phyloP scores from a whole-genome alignment of 2,797 vertebrate genomes.

The Pitangus sulphuratus region DNA sequence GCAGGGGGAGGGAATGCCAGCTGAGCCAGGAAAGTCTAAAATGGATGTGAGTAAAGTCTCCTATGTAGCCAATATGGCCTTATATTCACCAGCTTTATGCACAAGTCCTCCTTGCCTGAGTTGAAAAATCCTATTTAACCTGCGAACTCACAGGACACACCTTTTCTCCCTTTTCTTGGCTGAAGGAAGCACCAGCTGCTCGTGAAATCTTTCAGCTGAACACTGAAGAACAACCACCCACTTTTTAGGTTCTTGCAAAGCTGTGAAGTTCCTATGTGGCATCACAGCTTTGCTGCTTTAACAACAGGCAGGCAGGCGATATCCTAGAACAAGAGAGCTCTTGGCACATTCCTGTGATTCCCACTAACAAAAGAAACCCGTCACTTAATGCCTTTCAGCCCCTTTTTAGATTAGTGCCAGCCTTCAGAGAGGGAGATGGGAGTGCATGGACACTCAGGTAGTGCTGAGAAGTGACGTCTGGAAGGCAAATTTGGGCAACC shows the following conservation, averaged over 20 bases:
- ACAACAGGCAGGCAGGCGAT: accelerated
- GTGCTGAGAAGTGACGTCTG: neutral
- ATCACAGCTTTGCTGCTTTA: accelerated
- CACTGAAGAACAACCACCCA: neutral
- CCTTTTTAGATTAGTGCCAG: neutral
- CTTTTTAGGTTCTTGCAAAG: neutral
- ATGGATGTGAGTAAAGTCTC: neutral
- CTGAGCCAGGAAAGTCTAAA: neutral
- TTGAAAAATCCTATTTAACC: neutral
- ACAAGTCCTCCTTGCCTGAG: neutral
- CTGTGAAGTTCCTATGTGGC: neutral
- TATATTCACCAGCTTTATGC: neutral
- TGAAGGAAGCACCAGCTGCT: neutral
- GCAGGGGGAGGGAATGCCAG: neutral
- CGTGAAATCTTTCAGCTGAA: neutral
- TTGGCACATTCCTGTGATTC: neutral
- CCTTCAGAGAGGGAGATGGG: neutral
- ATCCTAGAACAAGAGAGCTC: neutral
- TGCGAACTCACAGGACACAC: neutral
- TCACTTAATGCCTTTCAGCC: neutral
- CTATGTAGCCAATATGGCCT: neutral
- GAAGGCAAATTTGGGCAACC: neutral
- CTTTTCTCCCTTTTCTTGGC: neutral
- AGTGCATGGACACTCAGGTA: neutral
- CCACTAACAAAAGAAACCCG: neutral